Conservation (phyloP, 2,797 vertebrate species). For the Platalea minor region DNA sequence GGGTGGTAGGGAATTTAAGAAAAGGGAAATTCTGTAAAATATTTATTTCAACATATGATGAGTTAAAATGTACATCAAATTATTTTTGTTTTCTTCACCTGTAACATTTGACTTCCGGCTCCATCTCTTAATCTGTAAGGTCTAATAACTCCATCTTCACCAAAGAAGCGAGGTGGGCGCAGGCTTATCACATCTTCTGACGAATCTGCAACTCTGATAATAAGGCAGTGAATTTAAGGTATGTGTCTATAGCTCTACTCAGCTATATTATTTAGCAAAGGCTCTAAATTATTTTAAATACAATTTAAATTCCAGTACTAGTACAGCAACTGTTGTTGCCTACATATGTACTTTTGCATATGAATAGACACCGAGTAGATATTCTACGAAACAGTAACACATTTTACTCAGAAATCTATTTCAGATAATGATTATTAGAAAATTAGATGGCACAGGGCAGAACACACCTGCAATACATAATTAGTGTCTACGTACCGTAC, state of each 20-base stretch:
- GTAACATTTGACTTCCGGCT: constrained; percentile 94
- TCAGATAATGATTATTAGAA: background rate
- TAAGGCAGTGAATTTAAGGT: background rate
- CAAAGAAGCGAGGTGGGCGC: constrained; percentile 92
- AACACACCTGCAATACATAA: background rate
- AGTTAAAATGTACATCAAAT: background rate
- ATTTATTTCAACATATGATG: background rate
- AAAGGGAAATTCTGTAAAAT: background rate
- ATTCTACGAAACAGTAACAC: background rate
- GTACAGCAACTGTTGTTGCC: background rate
- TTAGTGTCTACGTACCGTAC: background rate
- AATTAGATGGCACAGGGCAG: background rate
- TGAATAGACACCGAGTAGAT: background rate
- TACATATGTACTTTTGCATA: background rate
- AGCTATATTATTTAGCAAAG: background rate
- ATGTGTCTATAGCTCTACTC: background rate
- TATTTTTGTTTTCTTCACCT: constrained; percentile 79
- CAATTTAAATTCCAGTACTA: background rate
- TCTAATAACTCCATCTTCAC: constrained; percentile 95
- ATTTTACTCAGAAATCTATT: background rate
- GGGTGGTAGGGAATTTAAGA: background rate
- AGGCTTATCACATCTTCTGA: constrained; percentile 88
- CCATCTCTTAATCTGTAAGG: constrained; percentile 93
- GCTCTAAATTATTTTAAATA: background rate
- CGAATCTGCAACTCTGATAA: constrained; percentile 87